A percentile compares a stretch with the other conserved stretches of the same genome.
Conservation (phyloP, 2,797 vertebrate genomes). For the Luscinia luscinia region DNA sequence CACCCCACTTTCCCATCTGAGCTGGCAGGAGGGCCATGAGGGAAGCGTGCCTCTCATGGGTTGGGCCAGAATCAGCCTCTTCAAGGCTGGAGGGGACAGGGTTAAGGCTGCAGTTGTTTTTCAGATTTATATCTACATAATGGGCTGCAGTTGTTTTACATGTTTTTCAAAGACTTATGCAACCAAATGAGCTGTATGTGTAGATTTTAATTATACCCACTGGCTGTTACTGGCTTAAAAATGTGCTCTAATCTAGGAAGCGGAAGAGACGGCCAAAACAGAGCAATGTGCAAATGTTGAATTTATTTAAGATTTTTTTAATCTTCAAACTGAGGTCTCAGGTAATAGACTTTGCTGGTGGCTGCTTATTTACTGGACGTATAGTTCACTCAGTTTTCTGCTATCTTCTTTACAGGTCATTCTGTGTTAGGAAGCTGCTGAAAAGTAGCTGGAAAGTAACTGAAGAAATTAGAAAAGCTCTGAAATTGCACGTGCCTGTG, state of each 20-base stretch:
- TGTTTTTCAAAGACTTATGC: conserved; percentile 32
- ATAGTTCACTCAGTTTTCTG: not conserved
- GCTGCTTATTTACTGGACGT: not conserved
- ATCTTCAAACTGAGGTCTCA: not conserved
- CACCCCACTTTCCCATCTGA: fast-evolving
- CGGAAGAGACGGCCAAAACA: not conserved
- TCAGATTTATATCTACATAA: conserved; percentile 27
- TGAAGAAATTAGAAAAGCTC: not conserved
- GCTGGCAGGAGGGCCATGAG: not conserved
- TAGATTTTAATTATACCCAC: conserved; percentile 17
- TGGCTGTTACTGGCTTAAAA: conserved; percentile 1
- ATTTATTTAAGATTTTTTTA: not conserved
- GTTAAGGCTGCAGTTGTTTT: conserved; percentile 1
- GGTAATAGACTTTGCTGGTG: not conserved
- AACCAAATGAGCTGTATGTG: not conserved
- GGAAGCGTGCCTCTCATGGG: fast-evolving
- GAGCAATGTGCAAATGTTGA: not conserved
- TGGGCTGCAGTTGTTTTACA: conserved; percentile 6
- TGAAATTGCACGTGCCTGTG: fast-evolving
- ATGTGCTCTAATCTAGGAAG: not conserved
- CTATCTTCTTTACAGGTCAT: not conserved
- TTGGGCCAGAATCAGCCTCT: not conserved
- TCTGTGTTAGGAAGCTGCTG: not conserved
- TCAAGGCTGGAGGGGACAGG: not conserved
- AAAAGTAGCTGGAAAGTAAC: not conserved